Evolutionary conservation across 2,113 vertebrate genomes (phyloP).

Genomic region (Salvator merianae): DNA sequence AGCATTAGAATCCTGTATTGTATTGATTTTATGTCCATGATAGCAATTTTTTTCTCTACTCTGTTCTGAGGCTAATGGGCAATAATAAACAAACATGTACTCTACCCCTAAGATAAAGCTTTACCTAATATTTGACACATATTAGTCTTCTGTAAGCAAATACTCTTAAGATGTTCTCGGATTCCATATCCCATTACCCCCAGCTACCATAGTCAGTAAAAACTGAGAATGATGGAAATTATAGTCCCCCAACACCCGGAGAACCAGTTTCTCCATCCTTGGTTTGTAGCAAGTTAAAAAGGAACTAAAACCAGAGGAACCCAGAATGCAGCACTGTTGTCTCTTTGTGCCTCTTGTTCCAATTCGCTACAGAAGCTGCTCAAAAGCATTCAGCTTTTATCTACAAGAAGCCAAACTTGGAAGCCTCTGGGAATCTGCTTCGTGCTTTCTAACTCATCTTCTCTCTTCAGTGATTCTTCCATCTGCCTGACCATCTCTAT

Average conservation of each 20-base stretch:
- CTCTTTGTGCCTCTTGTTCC: background rate
- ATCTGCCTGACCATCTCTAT: background rate
- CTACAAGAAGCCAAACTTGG: background rate
- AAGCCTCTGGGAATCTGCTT: background rate
- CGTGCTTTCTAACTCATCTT: constrained; percentile 9
- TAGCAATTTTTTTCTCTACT: no score
- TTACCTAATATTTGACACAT: no score
- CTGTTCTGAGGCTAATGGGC: no score
- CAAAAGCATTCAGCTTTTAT: background rate
- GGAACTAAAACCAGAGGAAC: background rate
- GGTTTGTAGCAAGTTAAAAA: background rate
- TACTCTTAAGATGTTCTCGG: background rate
- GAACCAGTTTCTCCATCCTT: background rate
- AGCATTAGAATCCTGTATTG: no score
- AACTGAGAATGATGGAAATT: background rate
- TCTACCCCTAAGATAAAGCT: no score
- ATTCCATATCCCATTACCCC: background rate
- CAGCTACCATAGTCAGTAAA: background rate
- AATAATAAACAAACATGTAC: no score
- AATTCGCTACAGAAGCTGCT: background rate
- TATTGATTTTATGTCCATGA: no score
- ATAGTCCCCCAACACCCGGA: background rate
- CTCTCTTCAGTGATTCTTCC: constrained; percentile 19
- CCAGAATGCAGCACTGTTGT: background rate
- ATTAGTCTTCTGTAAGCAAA: no score